A percentile compares a stretch with the other conserved stretches of the same genome.
These are phyloP conservation scores for Anguilla anguilla DNA, from an alignment of 2,797 vertebrate species.

Conservation along the genomic window DNA sequence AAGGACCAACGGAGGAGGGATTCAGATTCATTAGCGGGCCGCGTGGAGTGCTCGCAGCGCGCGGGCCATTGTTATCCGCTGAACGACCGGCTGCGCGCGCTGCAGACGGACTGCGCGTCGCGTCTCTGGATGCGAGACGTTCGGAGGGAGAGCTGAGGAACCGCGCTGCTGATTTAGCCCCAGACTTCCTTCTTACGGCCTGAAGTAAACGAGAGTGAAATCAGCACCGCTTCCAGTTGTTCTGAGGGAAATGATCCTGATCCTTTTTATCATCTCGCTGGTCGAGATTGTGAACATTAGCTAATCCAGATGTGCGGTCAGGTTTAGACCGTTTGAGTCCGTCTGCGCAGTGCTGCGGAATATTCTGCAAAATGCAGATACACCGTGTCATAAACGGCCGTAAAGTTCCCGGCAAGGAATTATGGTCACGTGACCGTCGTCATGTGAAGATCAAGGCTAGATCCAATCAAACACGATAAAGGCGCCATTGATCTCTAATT, in stretches of 20 bases:
- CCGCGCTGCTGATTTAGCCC: neutral
- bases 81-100: slow-evolving; percentile 32
- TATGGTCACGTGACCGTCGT: neutral
- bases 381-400: neutral
- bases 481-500: slow-evolving; percentile 9
- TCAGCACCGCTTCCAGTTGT: neutral
- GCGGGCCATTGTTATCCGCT: slow-evolving; percentile 41
- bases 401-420: neutral
- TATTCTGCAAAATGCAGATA: neutral
- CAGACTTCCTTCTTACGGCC: neutral
- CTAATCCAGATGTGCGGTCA: neutral
- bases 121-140: neutral
- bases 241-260: neutral
- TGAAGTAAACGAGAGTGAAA: neutral
- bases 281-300: neutral
- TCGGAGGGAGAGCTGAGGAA: neutral
- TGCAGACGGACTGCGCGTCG: neutral
- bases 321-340: neutral
- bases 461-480: neutral
- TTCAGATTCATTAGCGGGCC: slow-evolving; percentile 67
- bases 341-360: neutral
- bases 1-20: slow-evolving; percentile 69
- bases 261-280: neutral
- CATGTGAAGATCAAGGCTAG: neutral
- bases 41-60: slow-evolving; percentile 61